Conservation (phyloP, 2,888 invertebrate species). For the Coenonympha glycerion region DNA sequence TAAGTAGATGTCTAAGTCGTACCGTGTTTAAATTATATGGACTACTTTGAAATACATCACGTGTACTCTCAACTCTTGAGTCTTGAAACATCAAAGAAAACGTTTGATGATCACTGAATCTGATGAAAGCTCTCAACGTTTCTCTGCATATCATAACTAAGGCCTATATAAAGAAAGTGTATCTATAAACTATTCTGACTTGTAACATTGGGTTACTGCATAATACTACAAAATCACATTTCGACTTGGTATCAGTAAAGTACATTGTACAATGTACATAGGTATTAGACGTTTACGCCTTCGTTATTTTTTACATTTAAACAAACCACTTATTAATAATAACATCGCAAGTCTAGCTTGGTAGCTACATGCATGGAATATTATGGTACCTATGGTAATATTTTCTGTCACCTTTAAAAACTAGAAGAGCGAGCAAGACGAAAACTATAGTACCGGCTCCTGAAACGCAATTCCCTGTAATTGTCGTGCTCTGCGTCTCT, state of each 20-base stretch:
- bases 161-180: slow-evolving; percentile 26
- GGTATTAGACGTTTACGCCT: too few relatives aligned
- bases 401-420: slow-evolving; percentile 12
- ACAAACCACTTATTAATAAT: background rate
- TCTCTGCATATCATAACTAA: background rate
- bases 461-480: slow-evolving; percentile 33
- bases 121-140: background rate
- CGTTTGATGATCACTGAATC: slow-evolving; percentile 6
- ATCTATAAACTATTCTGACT: slow-evolving; percentile 22
- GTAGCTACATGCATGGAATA: too few relatives aligned
- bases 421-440: slow-evolving; percentile 26
- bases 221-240: too few relatives aligned
- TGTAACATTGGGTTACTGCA: background rate
- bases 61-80: too few relatives aligned
- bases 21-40: too few relatives aligned
- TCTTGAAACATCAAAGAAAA: slow-evolving; percentile 18
- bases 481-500: slow-evolving; percentile 36
- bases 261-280: too few relatives aligned
- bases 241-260: too few relatives aligned
- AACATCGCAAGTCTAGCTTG: background rate
- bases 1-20: too few relatives aligned
- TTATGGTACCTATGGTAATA: background rate
- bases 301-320: slow-evolving; percentile 18
- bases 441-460: slow-evolving; percentile 26
- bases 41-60: too few relatives aligned